A percentile compares a stretch with the other conserved stretches of the same genome.
Evolutionary conservation across 2,888 invertebrate genomes (phyloP).

Genomic region (Tachystola acroxantha): DNA sequence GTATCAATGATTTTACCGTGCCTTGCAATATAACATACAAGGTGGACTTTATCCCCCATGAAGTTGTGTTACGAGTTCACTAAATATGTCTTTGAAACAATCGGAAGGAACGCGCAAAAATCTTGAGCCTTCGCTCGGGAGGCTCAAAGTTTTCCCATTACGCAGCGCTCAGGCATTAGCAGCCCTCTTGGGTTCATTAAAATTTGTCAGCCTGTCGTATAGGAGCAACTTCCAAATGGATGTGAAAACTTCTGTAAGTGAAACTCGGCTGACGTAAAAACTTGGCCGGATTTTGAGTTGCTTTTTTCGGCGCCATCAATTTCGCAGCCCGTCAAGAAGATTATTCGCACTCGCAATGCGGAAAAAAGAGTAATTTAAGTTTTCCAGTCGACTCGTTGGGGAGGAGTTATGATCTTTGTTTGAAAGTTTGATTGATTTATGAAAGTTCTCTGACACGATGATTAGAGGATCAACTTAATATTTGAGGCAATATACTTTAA

Average conservation of each 20-base stretch:
- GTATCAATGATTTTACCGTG: no score
- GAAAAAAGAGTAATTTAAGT: constrained; percentile 77
- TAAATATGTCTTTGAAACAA: constrained; percentile 54
- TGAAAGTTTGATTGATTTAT: constrained; percentile 75
- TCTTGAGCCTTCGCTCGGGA: constrained; percentile 19
- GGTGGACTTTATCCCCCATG: no score
- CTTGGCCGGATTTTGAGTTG: constrained; percentile 60
- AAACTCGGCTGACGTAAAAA: constrained; percentile 76
- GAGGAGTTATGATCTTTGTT: constrained; percentile 74
- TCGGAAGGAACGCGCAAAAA: constrained; percentile 38
- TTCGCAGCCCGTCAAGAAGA: constrained; percentile 75
- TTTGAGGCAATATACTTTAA: no score
- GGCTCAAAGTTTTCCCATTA: constrained; percentile 72
- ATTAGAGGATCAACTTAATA: constrained; percentile 34
- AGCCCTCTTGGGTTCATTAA: constrained; percentile 75
- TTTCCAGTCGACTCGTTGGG: constrained; percentile 67
- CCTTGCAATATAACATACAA: no score
- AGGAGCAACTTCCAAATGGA: constrained; percentile 72
- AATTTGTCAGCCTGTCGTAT: constrained; percentile 76
- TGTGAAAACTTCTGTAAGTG: constrained; percentile 76
- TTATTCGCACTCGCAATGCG: constrained; percentile 76
- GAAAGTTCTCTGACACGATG: constrained; percentile 43
- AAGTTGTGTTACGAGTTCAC: constrained; percentile 26
- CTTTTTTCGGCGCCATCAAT: constrained; percentile 73
- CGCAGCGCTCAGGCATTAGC: constrained; percentile 68